phyloP scores from a whole-genome alignment of 2,113 vertebrate species.

The Megaptera novaeangliae region DNA sequence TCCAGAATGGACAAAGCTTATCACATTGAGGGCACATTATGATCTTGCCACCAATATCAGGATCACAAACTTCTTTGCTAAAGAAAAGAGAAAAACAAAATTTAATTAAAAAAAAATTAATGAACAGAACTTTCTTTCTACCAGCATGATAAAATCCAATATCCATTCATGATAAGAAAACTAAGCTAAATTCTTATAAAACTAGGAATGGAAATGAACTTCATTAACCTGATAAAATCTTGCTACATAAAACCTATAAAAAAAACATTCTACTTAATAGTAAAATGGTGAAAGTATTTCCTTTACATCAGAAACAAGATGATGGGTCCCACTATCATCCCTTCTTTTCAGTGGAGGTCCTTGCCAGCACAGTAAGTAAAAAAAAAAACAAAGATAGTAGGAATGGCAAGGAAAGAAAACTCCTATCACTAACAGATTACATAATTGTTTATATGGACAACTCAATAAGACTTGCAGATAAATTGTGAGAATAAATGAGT shows the following conservation, averaged over 20 bases:
- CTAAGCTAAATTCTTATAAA: neutral
- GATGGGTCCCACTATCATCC: neutral
- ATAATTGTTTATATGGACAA: neutral
- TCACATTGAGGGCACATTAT: constrained; percentile 97
- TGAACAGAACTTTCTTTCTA: neutral
- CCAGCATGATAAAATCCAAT: neutral
- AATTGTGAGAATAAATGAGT: neutral
- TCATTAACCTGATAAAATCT: neutral
- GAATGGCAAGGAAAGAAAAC: neutral
- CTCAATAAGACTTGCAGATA: neutral
- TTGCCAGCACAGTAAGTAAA: neutral
- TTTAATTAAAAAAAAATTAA: neutral
- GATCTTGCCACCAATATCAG: constrained; percentile 89
- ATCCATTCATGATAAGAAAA: neutral
- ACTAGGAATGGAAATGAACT: neutral
- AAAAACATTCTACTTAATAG: neutral
- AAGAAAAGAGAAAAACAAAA: constrained; percentile 17
- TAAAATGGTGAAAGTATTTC: neutral
- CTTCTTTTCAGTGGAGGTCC: neutral
- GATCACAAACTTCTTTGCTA: constrained; percentile 91
- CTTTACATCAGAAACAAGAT: neutral
- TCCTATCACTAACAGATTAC: neutral
- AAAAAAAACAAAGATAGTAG: neutral
- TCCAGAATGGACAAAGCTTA: constrained; percentile 89
- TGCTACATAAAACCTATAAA: neutral